These are phyloP conservation scores for Malurus leucopterus DNA, from an alignment of 2,797 vertebrate genomes.

Conservation along the genomic window DNA sequence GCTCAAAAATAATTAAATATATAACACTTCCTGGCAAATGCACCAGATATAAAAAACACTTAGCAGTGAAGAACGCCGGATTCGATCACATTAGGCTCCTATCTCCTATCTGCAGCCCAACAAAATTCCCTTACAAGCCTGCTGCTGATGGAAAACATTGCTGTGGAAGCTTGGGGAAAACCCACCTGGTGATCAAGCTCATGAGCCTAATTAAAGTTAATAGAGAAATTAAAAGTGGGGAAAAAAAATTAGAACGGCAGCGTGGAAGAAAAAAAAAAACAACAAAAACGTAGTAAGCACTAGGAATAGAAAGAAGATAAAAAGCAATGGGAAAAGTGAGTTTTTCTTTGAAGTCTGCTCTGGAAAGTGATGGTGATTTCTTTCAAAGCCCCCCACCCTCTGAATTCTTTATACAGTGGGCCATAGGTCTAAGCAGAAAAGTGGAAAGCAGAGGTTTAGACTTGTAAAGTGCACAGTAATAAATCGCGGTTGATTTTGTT, in stretches of 20 bases:
- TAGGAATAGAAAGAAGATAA: background rate
- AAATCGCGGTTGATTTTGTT: background rate
- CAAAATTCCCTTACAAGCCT: constrained; percentile 61
- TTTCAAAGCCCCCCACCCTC: background rate
- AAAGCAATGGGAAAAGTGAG: background rate
- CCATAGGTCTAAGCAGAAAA: background rate
- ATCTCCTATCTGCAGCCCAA: constrained; percentile 41
- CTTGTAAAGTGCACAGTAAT: background rate
- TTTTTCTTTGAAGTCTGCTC: background rate
- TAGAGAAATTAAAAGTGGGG: constrained; percentile 63
- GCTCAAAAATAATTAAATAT: constrained; percentile 28
- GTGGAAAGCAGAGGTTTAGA: background rate
- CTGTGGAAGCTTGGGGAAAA: constrained; percentile 66
- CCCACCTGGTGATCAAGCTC: constrained; percentile 70
- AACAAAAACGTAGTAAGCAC: background rate
- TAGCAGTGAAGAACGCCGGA: background rate
- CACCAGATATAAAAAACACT: background rate
- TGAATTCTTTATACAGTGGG: background rate
- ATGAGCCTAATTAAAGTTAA: constrained; percentile 70
- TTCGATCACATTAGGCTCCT: background rate
- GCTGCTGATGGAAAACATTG: constrained; percentile 23
- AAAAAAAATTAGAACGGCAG: constrained; percentile 14
- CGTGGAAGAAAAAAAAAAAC: background rate
- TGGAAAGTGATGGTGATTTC: background rate
- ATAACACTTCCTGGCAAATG: background rate